Evolutionary conservation across 1,140 invertebrate species (phyloP).

Genomic region (Scylla paramamosain): DNA sequence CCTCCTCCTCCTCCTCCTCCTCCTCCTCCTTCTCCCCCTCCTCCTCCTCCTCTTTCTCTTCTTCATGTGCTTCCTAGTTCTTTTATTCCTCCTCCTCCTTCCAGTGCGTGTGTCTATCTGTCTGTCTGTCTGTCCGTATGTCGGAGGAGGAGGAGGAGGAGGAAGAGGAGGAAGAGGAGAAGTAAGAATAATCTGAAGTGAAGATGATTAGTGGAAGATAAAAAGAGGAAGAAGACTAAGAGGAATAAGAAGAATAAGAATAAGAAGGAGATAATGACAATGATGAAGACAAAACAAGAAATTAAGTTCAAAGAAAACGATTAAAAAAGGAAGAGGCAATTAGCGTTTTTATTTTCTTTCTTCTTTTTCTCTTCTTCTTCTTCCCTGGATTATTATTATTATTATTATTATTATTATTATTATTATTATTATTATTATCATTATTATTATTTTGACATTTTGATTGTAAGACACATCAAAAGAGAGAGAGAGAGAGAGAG

Average conservation of each 20-base stretch:
- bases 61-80: background rate
- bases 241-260: conserved; percentile 18
- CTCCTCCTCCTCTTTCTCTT: background rate
- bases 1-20: no score
- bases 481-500: conserved; percentile 19
- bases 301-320: background rate
- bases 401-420: no score
- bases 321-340: background rate
- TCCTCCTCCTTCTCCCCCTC: background rate
- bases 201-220: background rate
- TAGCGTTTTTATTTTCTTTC: no score
- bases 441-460: no score
- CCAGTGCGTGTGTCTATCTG: background rate
- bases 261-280: background rate
- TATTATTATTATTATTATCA: no score
- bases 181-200: background rate
- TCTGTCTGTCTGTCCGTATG: no score
- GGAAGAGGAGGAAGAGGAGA: background rate
- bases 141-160: background rate
- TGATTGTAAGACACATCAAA: no score
- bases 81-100: background rate
- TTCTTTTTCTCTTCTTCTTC: background rate
- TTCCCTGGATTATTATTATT: no score
- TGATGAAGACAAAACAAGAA: background rate
- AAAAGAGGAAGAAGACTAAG: background rate